These are phyloP conservation scores for Falco columbarius DNA, from an alignment of 2,797 vertebrate genomes.

Conservation along the genomic window DNA sequence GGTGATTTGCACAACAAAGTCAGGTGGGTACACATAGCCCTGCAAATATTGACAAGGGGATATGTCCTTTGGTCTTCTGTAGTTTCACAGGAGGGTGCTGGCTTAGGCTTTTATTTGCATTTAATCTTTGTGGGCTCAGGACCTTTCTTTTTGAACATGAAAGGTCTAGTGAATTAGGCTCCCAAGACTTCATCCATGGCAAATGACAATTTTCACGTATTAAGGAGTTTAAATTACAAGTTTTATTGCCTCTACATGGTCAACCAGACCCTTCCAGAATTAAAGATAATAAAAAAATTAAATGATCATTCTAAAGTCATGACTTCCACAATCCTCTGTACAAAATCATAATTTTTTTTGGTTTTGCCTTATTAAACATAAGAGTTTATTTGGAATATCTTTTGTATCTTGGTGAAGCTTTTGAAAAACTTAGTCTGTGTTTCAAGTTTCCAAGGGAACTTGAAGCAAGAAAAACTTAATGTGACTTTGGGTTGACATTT, in stretches of 20 bases:
- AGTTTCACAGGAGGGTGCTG: not conserved
- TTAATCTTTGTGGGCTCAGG: not conserved
- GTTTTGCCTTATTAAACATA: not conserved
- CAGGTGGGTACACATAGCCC: not conserved
- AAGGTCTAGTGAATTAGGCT: not conserved
- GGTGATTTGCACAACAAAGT: not conserved
- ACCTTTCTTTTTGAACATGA: not conserved
- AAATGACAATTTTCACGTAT: not conserved
- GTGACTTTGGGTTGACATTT: constrained; percentile 30
- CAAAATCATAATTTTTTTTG: not conserved
- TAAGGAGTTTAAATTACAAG: not conserved
- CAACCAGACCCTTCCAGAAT: not conserved
- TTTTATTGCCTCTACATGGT: not conserved
- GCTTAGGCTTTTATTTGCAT: not conserved
- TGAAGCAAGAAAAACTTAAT: constrained; percentile 8
- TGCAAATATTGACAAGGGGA: constrained; percentile 24
- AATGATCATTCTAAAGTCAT: not conserved
- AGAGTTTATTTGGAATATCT: not conserved
- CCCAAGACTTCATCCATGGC: not conserved
- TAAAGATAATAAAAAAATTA: not conserved
- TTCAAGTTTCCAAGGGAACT: constrained; percentile 19
- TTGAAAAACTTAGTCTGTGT: not conserved
- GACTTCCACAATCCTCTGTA: not conserved
- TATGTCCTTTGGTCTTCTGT: not conserved
- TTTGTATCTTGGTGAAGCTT: not conserved